A percentile compares a stretch with the other conserved stretches of the same genome.
Conservation (phyloP, 2,113 vertebrate species). For the Ictalurus punctatus region DNA sequence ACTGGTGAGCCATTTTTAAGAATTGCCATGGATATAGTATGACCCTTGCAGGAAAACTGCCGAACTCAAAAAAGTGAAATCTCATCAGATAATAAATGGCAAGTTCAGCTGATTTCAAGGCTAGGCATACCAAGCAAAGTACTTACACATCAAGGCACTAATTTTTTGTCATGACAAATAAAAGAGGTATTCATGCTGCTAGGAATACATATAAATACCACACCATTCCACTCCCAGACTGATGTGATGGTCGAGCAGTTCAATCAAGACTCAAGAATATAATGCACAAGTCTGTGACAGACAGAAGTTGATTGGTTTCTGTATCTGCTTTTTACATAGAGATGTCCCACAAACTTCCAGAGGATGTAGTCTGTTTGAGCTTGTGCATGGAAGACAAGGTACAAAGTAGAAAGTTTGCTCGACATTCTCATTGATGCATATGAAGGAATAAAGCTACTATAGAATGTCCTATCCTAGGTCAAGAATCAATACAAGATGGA, state of each 20-base stretch:
- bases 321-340: not conserved
- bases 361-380: not conserved
- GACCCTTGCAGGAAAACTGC: not conserved
- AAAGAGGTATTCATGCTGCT: not conserved
- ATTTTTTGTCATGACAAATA: not conserved
- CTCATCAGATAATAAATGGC: not conserved
- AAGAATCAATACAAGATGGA: not conserved
- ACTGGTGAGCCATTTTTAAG: slow-evolving; percentile 16
- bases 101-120: not conserved
- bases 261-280: not conserved
- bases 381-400: not conserved
- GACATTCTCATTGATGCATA: not conserved
- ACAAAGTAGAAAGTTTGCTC: not conserved
- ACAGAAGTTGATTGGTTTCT: too few species aligned
- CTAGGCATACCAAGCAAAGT: not conserved
- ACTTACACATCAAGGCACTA: not conserved
- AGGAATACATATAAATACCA: too few species aligned
- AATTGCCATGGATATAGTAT: slow-evolving; percentile 35
- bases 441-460: not conserved
- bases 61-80: not conserved
- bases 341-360: not conserved
- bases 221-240: not conserved
- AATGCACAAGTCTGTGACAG: not conserved
- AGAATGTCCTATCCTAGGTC: not conserved
- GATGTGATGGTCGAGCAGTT: not conserved